Percentiles rank a stretch among this genome's conserved stretches.
phyloP scores from a whole-genome alignment of 2,113 vertebrate genomes.

The Typhlomys cinereus region DNA sequence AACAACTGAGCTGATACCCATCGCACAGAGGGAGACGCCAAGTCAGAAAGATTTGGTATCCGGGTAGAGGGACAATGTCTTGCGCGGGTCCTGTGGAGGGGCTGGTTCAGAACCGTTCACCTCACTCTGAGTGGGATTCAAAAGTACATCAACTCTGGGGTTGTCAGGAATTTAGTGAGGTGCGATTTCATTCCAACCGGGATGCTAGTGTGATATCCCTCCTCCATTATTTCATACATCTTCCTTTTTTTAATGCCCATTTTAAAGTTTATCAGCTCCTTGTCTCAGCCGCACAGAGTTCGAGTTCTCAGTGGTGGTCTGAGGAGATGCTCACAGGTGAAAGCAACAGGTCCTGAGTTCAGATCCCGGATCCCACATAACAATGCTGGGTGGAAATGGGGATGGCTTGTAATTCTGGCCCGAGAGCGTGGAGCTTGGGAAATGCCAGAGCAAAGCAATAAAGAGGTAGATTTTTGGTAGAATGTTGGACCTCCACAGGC shows the following conservation, averaged over 20 bases:
- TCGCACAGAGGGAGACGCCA: background rate
- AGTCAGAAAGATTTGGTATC: background rate
- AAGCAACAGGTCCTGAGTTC: too few species aligned
- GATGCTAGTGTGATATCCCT: rapidly evolving
- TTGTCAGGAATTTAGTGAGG: background rate
- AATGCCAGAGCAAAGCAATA: too few species aligned
- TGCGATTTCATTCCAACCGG: background rate
- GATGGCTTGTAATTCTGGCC: too few species aligned
- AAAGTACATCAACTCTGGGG: rapidly evolving
- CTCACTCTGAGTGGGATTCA: background rate
- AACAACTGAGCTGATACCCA: background rate
- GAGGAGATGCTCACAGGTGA: too few species aligned
- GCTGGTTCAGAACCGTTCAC: background rate
- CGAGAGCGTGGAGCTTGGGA: too few species aligned
- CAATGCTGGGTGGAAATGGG: too few species aligned
- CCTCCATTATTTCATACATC: background rate
- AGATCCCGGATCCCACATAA: too few species aligned
- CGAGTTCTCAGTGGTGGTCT: background rate
- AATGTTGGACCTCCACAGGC: too few species aligned
- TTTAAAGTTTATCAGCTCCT: background rate
- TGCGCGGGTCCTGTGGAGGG: background rate
- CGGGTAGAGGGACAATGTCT: background rate
- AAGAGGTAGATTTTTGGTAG: too few species aligned
- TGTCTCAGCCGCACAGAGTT: background rate
- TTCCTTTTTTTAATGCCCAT: background rate